Conservation (phyloP, 2,888 invertebrate species). For the Lypha dubia region DNA sequence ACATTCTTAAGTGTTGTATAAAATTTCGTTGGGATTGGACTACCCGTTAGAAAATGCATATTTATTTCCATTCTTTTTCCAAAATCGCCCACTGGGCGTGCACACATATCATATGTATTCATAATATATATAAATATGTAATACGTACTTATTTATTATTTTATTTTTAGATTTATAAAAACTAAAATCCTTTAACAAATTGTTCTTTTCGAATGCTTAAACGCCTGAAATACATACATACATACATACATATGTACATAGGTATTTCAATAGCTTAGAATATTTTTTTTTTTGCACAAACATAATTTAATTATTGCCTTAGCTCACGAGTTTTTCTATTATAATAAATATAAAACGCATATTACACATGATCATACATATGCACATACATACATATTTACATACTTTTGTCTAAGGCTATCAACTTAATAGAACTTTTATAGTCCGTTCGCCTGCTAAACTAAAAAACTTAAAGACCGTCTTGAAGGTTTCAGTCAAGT, state of each 20-base stretch:
- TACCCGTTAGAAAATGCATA: too few species aligned
- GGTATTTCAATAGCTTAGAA: background rate
- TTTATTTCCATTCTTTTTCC: too few species aligned
- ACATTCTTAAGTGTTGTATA: too few species aligned
- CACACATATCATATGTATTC: too few species aligned
- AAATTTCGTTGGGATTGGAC: too few species aligned
- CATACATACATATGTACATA: too few species aligned
- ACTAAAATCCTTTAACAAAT: background rate
- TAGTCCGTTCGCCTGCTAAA: constrained; percentile 34
- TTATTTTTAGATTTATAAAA: background rate
- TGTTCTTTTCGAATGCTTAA: background rate
- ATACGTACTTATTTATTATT: too few species aligned
- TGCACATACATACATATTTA: constrained; percentile 10
- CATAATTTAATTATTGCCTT: constrained; percentile 37
- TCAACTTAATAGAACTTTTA: constrained; percentile 53
- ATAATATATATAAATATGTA: too few species aligned
- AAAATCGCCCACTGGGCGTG: too few species aligned
- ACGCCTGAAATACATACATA: too few species aligned
- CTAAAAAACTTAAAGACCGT: constrained; percentile 63
- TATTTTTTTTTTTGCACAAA: constrained; percentile 21
- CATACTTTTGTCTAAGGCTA: constrained; percentile 60
- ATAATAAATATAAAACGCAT: constrained; percentile 18
- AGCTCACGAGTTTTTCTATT: constrained; percentile 49
- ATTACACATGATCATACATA: constrained; percentile 12
- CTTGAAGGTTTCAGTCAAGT: constrained; percentile 61